A percentile compares a stretch with the other conserved stretches of the same genome.
Evolutionary conservation across 2,888 invertebrate species (phyloP).

Genomic region (Polia nebulosa): DNA sequence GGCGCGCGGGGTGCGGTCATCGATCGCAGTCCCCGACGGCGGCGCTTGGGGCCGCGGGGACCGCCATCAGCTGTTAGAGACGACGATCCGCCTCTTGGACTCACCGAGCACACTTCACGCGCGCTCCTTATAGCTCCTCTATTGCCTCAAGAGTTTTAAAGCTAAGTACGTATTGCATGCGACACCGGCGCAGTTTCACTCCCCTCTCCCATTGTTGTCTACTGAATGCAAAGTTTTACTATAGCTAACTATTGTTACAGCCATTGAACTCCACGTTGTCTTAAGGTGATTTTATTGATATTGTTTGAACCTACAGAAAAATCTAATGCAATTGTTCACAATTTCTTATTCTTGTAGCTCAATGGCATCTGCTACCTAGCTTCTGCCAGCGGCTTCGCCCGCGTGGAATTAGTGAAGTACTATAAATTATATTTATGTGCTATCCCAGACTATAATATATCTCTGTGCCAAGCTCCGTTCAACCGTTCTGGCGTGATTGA

Average conservation of each 20-base stretch:
- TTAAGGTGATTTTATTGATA: constrained; percentile 12
- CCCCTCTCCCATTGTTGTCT: constrained; percentile 36
- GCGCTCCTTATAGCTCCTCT: constrained; percentile 57
- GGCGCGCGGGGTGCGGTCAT: constrained; percentile 85
- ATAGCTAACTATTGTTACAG: not conserved
- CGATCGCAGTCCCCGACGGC: constrained; percentile 83
- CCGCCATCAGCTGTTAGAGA: constrained; percentile 87
- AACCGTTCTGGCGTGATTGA: too few species aligned
- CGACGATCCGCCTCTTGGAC: constrained; percentile 70
- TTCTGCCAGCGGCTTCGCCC: too few species aligned
- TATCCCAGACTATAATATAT: too few species aligned
- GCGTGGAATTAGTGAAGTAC: too few species aligned
- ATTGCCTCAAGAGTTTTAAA: constrained; percentile 58
- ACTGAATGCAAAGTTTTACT: constrained; percentile 8
- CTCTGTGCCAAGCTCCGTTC: too few species aligned
- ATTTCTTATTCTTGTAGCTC: constrained; percentile 5
- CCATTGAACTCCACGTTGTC: constrained; percentile 9
- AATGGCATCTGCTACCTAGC: not conserved
- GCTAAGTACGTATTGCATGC: constrained; percentile 45
- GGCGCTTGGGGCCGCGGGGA: constrained; percentile 76
- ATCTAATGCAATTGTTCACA: not conserved
- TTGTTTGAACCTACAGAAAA: constrained; percentile 20
- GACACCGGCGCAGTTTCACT: constrained; percentile 35
- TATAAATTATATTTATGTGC: too few species aligned
- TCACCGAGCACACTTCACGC: constrained; percentile 61